Percentiles rank a stretch among this genome's conserved stretches.
phyloP scores from a whole-genome alignment of 2,797 vertebrate species.

The Hoplostethus mediterraneus region DNA sequence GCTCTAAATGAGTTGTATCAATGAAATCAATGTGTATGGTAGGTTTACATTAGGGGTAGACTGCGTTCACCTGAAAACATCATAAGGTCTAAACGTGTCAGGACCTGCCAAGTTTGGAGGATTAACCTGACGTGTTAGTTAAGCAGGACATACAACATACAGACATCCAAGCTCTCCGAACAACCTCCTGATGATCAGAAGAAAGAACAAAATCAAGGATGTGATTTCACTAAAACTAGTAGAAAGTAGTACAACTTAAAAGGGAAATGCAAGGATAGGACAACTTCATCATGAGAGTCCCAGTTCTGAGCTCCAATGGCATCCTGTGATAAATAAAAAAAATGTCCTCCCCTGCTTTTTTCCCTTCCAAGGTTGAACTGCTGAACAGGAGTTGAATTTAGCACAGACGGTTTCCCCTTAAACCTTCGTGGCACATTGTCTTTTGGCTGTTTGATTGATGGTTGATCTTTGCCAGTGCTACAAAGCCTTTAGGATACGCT shows the following conservation, averaged over 20 bases:
- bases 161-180: conserved; percentile 7
- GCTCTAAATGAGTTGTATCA: not conserved
- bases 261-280: not conserved
- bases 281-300: not conserved
- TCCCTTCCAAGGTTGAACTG: not conserved
- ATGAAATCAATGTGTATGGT: conserved; percentile 9
- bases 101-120: conserved; percentile 40
- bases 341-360: not conserved
- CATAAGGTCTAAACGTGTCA: conserved; percentile 50
- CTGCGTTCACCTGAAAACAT: conserved; percentile 57
- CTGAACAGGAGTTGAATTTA: not conserved
- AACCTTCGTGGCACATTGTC: not conserved
- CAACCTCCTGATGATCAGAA: not conserved
- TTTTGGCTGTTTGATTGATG: conserved; percentile 28
- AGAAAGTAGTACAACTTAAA: not conserved
- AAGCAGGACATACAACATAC: conserved; percentile 24
- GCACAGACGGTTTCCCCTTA: not conserved
- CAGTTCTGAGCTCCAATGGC: not conserved
- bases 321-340: not conserved
- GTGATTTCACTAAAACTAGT: too few species aligned
- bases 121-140: conserved; percentile 53
- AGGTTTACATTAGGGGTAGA: conserved; percentile 47
- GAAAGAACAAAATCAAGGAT: not conserved
- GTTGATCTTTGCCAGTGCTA: conserved; percentile 7
- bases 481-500: conserved; percentile 36